Percentiles rank a stretch among this genome's conserved stretches.
These are phyloP conservation scores for Smutsia temminckii DNA, from an alignment of 2,797 vertebrate species.

Conservation along the genomic window DNA sequence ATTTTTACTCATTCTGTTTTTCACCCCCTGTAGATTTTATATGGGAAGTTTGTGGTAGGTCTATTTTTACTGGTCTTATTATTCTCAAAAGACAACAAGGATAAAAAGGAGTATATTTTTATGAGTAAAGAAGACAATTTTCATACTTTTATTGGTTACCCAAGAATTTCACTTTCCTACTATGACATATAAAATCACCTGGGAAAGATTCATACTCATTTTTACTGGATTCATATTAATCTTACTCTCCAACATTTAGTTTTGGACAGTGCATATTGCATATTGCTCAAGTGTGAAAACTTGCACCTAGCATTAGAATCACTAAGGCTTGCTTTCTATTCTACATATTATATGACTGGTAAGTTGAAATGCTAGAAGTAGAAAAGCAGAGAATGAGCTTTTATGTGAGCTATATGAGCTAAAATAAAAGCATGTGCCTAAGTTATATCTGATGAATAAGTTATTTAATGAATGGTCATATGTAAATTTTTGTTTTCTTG, in stretches of 20 bases:
- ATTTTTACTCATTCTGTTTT: conserved; percentile 21
- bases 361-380: not conserved
- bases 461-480: not conserved
- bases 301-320: not conserved
- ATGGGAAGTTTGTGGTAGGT: conserved; percentile 44
- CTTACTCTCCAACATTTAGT: not conserved
- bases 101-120: not conserved
- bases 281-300: not conserved
- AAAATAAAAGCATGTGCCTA: not conserved
- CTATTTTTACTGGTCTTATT: conserved; percentile 48
- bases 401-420: not conserved
- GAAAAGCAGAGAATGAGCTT: not conserved
- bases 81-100: not conserved
- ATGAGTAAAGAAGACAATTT: not conserved
- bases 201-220: not conserved
- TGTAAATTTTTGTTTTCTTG: not conserved
- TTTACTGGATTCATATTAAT: not conserved
- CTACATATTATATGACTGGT: not conserved
- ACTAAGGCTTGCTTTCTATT: not conserved
- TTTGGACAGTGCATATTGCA: not conserved
- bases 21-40: not conserved
- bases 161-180: not conserved
- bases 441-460: not conserved
- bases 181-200: not conserved
- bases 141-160: not conserved